Evolutionary conservation across 2,113 vertebrate species (phyloP), one percentile per base, ranked within the genome.

Genomic region (Zosterops lateralis): DNA sequence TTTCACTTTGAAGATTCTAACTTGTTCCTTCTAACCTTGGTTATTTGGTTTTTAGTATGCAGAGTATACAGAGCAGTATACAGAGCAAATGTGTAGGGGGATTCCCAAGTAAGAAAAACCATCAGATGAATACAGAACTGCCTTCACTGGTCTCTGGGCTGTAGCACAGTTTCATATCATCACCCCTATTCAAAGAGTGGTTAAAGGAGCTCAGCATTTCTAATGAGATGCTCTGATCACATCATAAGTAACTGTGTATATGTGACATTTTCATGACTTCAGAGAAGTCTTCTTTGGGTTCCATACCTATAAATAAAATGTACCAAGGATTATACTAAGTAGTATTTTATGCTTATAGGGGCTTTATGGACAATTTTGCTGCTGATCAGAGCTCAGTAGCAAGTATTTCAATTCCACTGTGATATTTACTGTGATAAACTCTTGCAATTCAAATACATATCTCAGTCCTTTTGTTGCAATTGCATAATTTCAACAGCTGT

Each of bases 391-490:
- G 26, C 48, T 84, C 56, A 44, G n/a, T 45, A 77, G 47, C 28
- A 44, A 85, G 47, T 65, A 53, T 70, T 91, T 79, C 47, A 83
- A 38, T 71, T 92, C 28, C 36, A 42, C 12, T 73, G 42, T 83
- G 42, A 53, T 92, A 64, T 67, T 91, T 91, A 45, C 44, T n/a
- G 40, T 80, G 87, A 92, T 70, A 48, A 92, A 89, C n/a, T 76
- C 24, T 44, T 79, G 38, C 42, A 84, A 74, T 94, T 90, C 50
- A 87, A 71, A 88, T 50, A 47, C 16, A 4, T 57, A 31, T 78
- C 9, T 68, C 29, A 62, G 58, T 79, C n/a, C 28, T 83, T 85
- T 66, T 84, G 25, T 79, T 89, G 14, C 29, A 60, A 5, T 73
- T 66, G 25, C 14, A 21, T n/a, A 32, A 21, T 42, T 58, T 70